These are phyloP conservation scores for Onychomys arenicola DNA, from an alignment of 2,797 vertebrate species.

Conservation along the genomic window DNA sequence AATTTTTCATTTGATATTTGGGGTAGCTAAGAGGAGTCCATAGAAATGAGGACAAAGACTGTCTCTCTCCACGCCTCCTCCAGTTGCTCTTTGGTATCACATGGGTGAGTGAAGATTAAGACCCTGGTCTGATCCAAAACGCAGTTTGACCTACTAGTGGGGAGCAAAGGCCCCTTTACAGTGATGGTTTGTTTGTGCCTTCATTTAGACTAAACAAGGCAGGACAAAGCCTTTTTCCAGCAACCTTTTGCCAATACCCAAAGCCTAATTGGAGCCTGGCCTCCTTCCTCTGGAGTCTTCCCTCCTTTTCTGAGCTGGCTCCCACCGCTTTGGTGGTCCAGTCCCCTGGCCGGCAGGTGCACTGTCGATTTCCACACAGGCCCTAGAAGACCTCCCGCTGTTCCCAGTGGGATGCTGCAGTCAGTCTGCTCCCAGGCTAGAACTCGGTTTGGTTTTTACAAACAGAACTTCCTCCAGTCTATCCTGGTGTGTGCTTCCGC, in stretches of 20 bases:
- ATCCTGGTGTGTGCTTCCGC: conserved; percentile 69
- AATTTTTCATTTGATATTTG: conserved; percentile 31
- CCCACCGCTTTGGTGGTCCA: conserved; percentile 40
- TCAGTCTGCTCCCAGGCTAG: conserved; percentile 61
- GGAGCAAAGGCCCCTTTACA: neutral
- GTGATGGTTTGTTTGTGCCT: conserved; percentile 47
- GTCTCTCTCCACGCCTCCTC: neutral
- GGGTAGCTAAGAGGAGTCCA: no score
- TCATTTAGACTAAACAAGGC: conserved; percentile 72
- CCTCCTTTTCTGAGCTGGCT: conserved; percentile 74
- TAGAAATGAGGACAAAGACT: neutral
- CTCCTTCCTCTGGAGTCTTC: neutral
- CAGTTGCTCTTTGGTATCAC: neutral
- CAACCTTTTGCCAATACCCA: conserved; percentile 78
- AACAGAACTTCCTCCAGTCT: conserved; percentile 51
- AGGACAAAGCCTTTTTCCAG: conserved; percentile 76
- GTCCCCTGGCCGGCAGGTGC: conserved; percentile 81
- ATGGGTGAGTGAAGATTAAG: neutral
- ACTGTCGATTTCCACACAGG: conserved; percentile 74
- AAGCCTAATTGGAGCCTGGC: conserved; percentile 68
- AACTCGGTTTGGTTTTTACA: conserved; percentile 62
- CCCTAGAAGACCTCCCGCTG: conserved; percentile 70
- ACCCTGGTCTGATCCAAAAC: neutral
- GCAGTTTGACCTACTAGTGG: neutral
- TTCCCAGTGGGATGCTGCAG: conserved; percentile 58